These are phyloP conservation scores for Busseola fusca DNA, from an alignment of 2,888 invertebrate species.

Conservation along the genomic window DNA sequence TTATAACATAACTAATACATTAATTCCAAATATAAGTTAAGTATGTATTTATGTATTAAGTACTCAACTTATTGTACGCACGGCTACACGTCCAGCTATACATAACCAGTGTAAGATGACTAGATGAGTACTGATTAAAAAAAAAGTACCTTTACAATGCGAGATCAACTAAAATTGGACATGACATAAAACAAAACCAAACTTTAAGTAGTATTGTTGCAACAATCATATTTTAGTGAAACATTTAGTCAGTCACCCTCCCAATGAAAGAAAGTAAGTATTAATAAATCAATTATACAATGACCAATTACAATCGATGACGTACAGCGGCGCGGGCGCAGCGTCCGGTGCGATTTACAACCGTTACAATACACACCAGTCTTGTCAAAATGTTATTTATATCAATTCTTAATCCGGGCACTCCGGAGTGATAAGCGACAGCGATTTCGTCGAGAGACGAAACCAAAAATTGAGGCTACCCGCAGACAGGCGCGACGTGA, in stretches of 20 bases:
- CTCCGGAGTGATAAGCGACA: neutral
- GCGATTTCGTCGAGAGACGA: conserved; percentile 14
- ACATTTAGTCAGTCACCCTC: neutral
- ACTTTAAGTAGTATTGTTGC: neutral
- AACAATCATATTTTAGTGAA: conserved; percentile 7
- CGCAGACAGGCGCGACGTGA: neutral
- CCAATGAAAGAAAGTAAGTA: conserved; percentile 5
- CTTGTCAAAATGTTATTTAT: conserved; percentile 65
- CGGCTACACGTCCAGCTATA: no score
- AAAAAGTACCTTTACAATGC: no score
- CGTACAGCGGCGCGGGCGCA: conserved; percentile 44
- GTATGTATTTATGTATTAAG: neutral
- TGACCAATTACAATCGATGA: conserved; percentile 38
- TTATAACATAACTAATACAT: neutral
- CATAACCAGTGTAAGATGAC: no score
- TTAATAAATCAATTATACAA: conserved; percentile 40
- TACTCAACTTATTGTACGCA: no score
- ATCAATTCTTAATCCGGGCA: conserved; percentile 46
- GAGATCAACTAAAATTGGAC: no score
- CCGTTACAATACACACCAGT: conserved; percentile 35
- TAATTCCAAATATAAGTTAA: neutral
- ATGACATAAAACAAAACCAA: neutral
- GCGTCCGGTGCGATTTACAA: conserved; percentile 41
- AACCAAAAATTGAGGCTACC: neutral
- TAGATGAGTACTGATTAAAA: no score